phyloP scores from a whole-genome alignment of 2,888 invertebrate genomes.

The Strigamia maritima region DNA sequence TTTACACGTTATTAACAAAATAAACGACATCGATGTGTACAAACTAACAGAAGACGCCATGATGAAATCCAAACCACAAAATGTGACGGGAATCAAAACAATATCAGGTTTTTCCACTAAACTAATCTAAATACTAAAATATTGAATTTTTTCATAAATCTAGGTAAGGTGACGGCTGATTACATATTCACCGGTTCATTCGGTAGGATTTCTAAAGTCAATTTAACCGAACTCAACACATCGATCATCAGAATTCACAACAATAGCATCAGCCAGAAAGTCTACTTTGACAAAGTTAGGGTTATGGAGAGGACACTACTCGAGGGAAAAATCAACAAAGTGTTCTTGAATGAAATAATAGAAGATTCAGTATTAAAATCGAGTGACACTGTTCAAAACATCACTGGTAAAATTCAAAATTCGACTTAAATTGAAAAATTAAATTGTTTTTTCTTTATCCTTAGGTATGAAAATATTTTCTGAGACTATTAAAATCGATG shows the following conservation, averaged over 20 bases:
- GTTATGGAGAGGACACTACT: background rate
- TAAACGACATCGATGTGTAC: background rate
- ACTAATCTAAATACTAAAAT: too few species aligned
- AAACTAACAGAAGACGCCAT: slow-evolving; percentile 4
- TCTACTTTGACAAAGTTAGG: background rate
- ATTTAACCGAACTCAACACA: background rate
- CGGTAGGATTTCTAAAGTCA: background rate
- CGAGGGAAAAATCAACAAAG: background rate
- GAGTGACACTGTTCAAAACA: background rate
- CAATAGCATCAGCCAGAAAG: background rate
- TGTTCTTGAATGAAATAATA: background rate
- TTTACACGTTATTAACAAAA: background rate
- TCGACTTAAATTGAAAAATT: background rate
- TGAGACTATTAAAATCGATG: background rate
- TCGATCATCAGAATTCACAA: background rate
- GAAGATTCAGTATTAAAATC: background rate
- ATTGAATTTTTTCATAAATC: too few species aligned
- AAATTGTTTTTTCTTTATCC: too few species aligned
- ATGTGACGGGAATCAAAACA: background rate
- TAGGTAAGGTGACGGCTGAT: background rate
- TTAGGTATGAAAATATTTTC: background rate
- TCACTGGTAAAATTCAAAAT: background rate
- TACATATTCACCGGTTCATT: background rate
- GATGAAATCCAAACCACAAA: background rate
- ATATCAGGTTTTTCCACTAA: background rate